Evolutionary conservation across 2,888 invertebrate genomes (phyloP), one percentile per base, ranked within the genome.

Genomic region (Chrysotoxum bicinctum): DNA sequence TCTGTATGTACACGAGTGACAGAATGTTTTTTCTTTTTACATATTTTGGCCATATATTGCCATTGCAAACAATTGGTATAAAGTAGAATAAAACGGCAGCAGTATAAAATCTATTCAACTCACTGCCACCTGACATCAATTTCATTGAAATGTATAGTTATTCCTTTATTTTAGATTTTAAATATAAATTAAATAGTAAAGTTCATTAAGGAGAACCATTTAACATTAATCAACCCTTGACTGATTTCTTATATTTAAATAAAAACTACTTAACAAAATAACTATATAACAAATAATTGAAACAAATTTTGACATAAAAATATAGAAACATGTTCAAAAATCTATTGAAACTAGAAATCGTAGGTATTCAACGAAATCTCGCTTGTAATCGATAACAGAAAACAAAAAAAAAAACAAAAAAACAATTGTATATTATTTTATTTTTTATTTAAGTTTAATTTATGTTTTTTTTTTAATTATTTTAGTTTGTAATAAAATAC

Each of bases 221-320:
- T 58, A 35, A 68, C 37, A 75, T 66, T 66, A 75, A 83, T 66
- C 58, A 79, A 68, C 72, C 83, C 66, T 68, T 54, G 84, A 84
- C 84, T 84, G 84, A 84, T 82, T 82, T 73, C 73, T 35, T 66
- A 73, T 66, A 21, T 23, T 54, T 40, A 76, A 69, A 64, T 50
- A 56, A 19, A 58, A 66, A 72, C 7, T 37, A 35, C n/a, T n/a
- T 23, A 7, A 50, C 21, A 37, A 64, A 45, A 54, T 62, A 45
- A 30, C n/a, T 23, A 50, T 50, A 26, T n/a, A 23, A 69, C 10
- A 43, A 37, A 62, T 23, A 21, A 64, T 32, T 45, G 0, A 35
- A 45, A 64, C 32, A 70, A 10, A 60, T 14, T 50, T 23, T 14
- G 26, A 58, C 10, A 68, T 30, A 23, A 60, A 60, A 68, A 48